Conservation (phyloP, 2,113 vertebrate genomes). For the Propithecus coquereli region DNA sequence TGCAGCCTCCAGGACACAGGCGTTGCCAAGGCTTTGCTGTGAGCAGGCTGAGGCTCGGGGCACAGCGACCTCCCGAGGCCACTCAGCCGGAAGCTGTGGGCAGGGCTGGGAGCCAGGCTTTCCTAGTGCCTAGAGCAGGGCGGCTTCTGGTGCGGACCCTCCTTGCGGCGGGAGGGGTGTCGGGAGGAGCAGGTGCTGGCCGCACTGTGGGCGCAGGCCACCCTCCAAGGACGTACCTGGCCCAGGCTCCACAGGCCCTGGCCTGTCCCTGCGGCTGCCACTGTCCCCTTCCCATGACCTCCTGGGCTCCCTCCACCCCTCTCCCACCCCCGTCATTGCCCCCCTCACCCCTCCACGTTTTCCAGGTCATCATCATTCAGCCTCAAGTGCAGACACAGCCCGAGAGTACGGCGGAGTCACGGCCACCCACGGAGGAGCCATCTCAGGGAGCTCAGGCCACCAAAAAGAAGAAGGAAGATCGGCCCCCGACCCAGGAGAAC, state of each 20-base stretch:
- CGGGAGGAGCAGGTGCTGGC: accelerated
- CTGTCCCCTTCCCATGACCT: neutral
- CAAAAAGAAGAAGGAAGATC: constrained; percentile 87
- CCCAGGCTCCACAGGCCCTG: neutral
- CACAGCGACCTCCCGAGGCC: neutral
- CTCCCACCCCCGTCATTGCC: too few species aligned
- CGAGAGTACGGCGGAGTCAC: constrained; percentile 81
- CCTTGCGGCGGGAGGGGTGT: accelerated
- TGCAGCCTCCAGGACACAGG: accelerated
- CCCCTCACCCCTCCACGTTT: neutral
- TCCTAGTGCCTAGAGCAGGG: too few species aligned
- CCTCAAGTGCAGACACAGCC: constrained; percentile 91
- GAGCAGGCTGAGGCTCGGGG: neutral
- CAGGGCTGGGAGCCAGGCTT: neutral
- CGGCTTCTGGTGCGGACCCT: accelerated
- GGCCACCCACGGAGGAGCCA: constrained; percentile 84
- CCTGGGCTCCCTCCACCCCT: too few species aligned
- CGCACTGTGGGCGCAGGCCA: accelerated
- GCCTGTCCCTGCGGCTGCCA: accelerated
- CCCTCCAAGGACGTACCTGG: neutral
- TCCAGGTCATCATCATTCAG: constrained; percentile 96
- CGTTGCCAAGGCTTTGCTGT: neutral
- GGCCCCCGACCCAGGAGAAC: constrained; percentile 78
- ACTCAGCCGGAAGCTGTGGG: accelerated
- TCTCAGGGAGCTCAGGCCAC: constrained; percentile 83